These are phyloP conservation scores for Otolemur crassicaudatus DNA, from an alignment of 2,797 vertebrate genomes.

Conservation along the genomic window DNA sequence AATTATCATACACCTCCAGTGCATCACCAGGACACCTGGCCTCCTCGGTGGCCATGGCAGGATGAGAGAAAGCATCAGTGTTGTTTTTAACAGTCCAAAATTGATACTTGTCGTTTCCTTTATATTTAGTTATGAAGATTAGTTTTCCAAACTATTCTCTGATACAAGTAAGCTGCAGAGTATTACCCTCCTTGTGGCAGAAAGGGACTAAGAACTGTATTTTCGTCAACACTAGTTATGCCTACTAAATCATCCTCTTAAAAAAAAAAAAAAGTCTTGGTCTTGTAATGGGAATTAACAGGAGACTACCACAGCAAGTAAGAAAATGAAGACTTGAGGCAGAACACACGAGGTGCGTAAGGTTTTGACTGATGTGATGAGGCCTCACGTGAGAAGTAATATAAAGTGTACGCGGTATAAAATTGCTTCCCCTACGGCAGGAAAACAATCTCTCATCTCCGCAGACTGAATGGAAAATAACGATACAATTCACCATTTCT, in stretches of 20 bases:
- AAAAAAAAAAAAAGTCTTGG: background rate
- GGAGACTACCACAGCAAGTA: background rate
- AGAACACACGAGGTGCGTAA: background rate
- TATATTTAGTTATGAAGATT: background rate
- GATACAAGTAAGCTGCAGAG: background rate
- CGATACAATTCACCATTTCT: conserved; percentile 43
- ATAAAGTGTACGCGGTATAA: background rate
- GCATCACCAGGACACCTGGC: too few relatives aligned
- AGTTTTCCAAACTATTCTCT: background rate
- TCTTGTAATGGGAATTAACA: background rate
- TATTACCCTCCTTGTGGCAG: background rate
- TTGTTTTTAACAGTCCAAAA: background rate
- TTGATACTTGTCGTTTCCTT: background rate
- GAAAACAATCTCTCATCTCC: conserved; percentile 17
- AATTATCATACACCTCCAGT: fast-evolving
- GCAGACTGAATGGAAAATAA: conserved; percentile 39
- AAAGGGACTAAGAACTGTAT: background rate
- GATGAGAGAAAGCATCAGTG: background rate
- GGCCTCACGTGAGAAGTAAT: background rate
- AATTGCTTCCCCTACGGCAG: background rate
- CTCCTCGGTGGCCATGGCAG: background rate
- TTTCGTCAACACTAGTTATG: background rate
- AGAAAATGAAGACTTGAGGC: background rate
- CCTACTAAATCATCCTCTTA: background rate
- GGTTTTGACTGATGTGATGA: background rate